Conservation (phyloP, 2,113 vertebrate genomes). For the Prionailurus bengalensis region DNA sequence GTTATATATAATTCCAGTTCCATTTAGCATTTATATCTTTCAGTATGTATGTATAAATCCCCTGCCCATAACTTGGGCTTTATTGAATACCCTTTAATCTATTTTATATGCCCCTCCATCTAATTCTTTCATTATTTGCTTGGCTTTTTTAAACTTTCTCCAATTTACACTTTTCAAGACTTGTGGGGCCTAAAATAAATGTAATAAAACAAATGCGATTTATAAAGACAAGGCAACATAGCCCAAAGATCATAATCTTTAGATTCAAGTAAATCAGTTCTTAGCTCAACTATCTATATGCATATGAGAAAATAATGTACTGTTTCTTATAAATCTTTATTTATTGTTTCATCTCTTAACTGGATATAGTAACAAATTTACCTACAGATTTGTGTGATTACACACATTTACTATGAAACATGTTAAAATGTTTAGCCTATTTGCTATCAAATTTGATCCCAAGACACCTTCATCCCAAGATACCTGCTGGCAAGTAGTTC, state of each 20-base stretch:
- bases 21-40: slow-evolving; percentile 17
- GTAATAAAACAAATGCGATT: not conserved
- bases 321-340: not conserved
- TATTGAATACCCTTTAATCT: slow-evolving; percentile 25
- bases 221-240: not conserved
- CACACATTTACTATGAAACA: not conserved
- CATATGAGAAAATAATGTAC: not conserved
- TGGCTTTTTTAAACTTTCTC: not conserved
- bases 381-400: not conserved
- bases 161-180: not conserved
- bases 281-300: not conserved
- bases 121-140: slow-evolving; percentile 19
- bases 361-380: not conserved
- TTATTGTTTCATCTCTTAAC: not conserved
- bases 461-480: not conserved
- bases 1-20: slow-evolving; percentile 16
- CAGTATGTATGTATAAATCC: not conserved
- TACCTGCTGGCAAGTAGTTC: not conserved
- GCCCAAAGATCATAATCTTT: not conserved
- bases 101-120: not conserved
- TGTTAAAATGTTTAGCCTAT: not conserved
- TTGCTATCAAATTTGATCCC: too few relatives aligned
- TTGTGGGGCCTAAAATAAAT: not conserved
- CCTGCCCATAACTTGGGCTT: not conserved
- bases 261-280: not conserved